Base-by-base conservation (phyloP, 2,113 vertebrate species). In the Leucopsar rothschildi region DNA sequence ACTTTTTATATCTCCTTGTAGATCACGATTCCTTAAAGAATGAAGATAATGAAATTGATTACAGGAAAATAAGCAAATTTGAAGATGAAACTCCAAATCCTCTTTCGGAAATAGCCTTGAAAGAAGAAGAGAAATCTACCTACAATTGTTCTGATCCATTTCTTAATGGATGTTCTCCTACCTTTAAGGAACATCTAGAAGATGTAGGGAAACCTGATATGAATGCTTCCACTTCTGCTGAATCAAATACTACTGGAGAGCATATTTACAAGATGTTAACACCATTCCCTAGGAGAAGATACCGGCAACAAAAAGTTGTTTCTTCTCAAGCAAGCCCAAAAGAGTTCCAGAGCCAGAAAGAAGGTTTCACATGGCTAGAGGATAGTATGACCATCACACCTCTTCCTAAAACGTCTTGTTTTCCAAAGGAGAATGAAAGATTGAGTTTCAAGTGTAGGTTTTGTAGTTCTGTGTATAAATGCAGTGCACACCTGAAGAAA, bases 361-460 rank as follows among this genome's bases (percentile, higher is more conserved):
- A 91, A 28, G 71, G 9, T 49, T 85, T 80, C 37, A 29, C 7
- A 0, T 73, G 59, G 57, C 35, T 71, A 17, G 78, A 24, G 68
- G 44, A 47, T 4, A 29, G 3, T 40, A 14, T 63, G 60, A 95
- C 73, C 29, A 91, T 84, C 64, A 91, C 72, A 27, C 69, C 92
- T 63, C 9, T 92, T 88, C 66, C 91, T 65, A 49, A 90, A 73
- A 68, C n/a, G 15, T 45, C 68, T 17, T 63, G 5, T 72, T 86
- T 65, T 68, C 16, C 16, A 33, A 71, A 66, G 11, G 79, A 76
- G 40, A 53, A 11, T 6, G 66, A 61, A 45, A 88, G 33, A 16
- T 15, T 3, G 5, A 47, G 27, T 84, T 86, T 88, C 14, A 96
- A 96, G 53, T 97, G 97, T 78, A 94, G 64, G 15, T 95, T 96